Percentiles rank a stretch among this genome's conserved stretches.
phyloP scores from a whole-genome alignment of 2,888 invertebrate species.

The Eledone cirrhosa region DNA sequence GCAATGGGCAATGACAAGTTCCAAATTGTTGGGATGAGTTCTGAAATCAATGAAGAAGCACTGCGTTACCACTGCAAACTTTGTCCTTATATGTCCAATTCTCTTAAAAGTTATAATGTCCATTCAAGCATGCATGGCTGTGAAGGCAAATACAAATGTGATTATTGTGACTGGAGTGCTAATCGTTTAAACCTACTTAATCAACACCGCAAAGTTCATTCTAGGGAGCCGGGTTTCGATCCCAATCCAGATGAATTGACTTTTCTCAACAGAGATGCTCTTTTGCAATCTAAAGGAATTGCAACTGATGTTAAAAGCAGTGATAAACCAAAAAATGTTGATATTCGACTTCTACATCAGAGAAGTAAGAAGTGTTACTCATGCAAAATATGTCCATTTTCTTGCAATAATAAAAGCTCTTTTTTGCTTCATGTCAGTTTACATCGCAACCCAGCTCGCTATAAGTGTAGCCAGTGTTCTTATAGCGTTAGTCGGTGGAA shows the following conservation, averaged over 20 bases:
- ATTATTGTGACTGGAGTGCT: constrained; percentile 61
- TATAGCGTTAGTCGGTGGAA: constrained; percentile 33
- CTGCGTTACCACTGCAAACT: constrained; percentile 45
- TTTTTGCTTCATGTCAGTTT: constrained; percentile 38
- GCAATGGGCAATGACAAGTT: constrained; percentile 29
- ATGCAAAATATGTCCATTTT: constrained; percentile 46
- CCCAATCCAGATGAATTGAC: constrained; percentile 46
- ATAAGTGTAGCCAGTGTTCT: constrained; percentile 32
- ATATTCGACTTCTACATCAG: background rate
- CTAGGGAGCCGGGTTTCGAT: constrained; percentile 44
- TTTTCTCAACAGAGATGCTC: constrained; percentile 54
- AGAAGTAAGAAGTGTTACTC: constrained; percentile 37
- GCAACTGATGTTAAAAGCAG: background rate
- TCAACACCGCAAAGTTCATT: constrained; percentile 57
- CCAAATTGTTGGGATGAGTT: background rate
- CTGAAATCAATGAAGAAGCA: constrained; percentile 39
- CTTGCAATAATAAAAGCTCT: constrained; percentile 40
- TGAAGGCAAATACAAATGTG: constrained; percentile 55
- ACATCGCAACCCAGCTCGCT: constrained; percentile 37
- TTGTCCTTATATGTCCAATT: constrained; percentile 54
- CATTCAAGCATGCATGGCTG: constrained; percentile 57
- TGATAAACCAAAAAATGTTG: background rate
- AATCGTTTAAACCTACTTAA: constrained; percentile 54
- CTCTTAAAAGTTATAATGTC: constrained; percentile 50
- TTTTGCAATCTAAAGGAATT: constrained; percentile 40